Evolutionary conservation across 2,888 invertebrate species (phyloP), one percentile per base, ranked within the genome.

Genomic region (Allolobophora icterica): DNA sequence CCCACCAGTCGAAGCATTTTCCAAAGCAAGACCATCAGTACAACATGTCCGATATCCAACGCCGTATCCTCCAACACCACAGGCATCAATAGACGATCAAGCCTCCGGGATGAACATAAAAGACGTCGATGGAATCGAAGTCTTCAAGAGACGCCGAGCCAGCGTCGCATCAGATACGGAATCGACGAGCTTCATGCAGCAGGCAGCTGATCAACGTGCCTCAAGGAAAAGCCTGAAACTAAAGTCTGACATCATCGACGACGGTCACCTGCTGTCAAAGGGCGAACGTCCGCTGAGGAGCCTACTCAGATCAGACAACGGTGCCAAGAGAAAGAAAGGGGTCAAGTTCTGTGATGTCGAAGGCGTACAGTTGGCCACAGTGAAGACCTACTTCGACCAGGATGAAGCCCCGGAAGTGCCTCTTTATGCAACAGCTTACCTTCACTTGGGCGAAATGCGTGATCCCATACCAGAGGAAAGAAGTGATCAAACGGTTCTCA

Each of bases 401-500:
- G 87, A 87, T 13, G 87, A 87, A 38, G 87, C 87, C 11, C 87
- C 87, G 21, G 87, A 87, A 38, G 87, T 87, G 21, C 87, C 87
- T 35, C 87, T 87, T 4, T 90, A 90, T 40, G 90, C 90, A 19
- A 84, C 45, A n/a, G 90, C 90, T 19, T 90, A 90, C 38, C 71
- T 90, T 8, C 35, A 71, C 71, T 21, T 90, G 58, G 71, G 71
- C 33, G 52, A 45, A n/a, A 34, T 45, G 2, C 30, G 35, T 24
- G 33, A 6, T 19, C 45, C 45, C 83, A 17, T 33, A 34, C 6
- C 15, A 11, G 58, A 45, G n/a, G 52, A 34, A 33, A 1, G 0
- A n/a, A 21, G 2, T 6, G 90, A 90, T 15, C 52, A 71, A 19
- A 33, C 0, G 90, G 30, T 52, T 92, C 96, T 98, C 92, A 96